Evolutionary conservation across 2,113 vertebrate genomes (phyloP).

Genomic region (Poeciliopsis turrubarensis): DNA sequence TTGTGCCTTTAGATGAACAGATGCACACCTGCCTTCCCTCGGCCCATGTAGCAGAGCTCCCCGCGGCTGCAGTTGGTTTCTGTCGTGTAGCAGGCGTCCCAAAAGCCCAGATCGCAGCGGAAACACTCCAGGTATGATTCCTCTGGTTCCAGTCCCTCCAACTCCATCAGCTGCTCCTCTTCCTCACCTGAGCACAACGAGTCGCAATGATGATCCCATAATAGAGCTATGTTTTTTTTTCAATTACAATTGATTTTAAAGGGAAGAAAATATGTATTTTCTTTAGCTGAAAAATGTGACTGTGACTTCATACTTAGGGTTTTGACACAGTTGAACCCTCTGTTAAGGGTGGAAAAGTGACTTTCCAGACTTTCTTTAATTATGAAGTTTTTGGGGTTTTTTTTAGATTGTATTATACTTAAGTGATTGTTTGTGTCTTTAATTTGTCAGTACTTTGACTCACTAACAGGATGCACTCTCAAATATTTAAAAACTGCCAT

Average conservation of each 20-base stretch:
- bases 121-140: conserved; percentile 63
- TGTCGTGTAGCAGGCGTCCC: conserved; percentile 73
- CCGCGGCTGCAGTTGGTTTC: conserved; percentile 63
- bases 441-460: not conserved
- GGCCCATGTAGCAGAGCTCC: conserved; percentile 71
- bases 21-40: conserved; percentile 69
- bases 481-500: not conserved
- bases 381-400: no score
- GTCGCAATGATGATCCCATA: not conserved
- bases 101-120: conserved; percentile 74
- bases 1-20: not conserved
- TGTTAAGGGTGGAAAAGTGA: not conserved
- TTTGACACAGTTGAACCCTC: no score
- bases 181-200: conserved; percentile 52
- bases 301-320: not conserved
- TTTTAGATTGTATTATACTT: not conserved
- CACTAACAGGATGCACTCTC: not conserved
- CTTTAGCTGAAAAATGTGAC: not conserved
- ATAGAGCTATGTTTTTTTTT: not conserved
- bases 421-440: not conserved
- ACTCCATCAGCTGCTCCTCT: conserved; percentile 39
- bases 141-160: conserved; percentile 14
- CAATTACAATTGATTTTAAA: no score
- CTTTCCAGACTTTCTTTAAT: not conserved
- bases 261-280: no score